phyloP scores from a whole-genome alignment of 2,888 invertebrate genomes.

The Cactoblastis cactorum region DNA sequence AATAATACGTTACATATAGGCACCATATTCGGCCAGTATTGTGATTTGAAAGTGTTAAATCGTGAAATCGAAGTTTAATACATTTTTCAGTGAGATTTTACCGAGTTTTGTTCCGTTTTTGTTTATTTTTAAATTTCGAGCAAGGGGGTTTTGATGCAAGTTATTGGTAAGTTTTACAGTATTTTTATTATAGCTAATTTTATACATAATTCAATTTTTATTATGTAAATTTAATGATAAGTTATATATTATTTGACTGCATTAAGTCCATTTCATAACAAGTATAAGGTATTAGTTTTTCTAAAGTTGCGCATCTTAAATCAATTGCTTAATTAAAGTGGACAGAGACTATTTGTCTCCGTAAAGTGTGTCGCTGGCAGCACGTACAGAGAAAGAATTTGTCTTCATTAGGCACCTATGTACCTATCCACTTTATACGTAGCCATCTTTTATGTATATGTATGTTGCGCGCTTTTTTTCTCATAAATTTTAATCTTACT shows the following conservation, averaged over 20 bases:
- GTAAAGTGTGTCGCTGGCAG: slow-evolving; percentile 27
- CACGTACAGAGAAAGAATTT: slow-evolving; percentile 29
- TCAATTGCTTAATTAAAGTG: slow-evolving; percentile 26
- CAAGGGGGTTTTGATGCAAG: slow-evolving; percentile 5
- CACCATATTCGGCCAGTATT: slow-evolving; percentile 38
- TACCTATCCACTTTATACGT: background rate
- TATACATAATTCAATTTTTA: no score
- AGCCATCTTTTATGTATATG: background rate
- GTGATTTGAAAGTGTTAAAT: slow-evolving; percentile 18
- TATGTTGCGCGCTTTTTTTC: background rate
- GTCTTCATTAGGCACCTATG: slow-evolving; percentile 25
- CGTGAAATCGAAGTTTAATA: slow-evolving; percentile 25
- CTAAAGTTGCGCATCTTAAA: slow-evolving; percentile 24
- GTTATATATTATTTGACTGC: no score
- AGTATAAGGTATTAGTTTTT: background rate
- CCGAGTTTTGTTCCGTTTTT: slow-evolving; percentile 18
- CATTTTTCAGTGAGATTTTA: slow-evolving; percentile 17
- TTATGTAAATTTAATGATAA: no score
- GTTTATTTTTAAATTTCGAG: slow-evolving; percentile 20
- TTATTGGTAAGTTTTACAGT: slow-evolving; percentile 20
- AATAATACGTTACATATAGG: slow-evolving; percentile 40
- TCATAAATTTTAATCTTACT: background rate
- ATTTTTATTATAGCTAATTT: background rate
- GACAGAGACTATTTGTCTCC: slow-evolving; percentile 35
- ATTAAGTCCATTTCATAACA: background rate